Base-by-base conservation (phyloP, 2,888 invertebrate genomes). In the Drosophila robusta region DNA sequence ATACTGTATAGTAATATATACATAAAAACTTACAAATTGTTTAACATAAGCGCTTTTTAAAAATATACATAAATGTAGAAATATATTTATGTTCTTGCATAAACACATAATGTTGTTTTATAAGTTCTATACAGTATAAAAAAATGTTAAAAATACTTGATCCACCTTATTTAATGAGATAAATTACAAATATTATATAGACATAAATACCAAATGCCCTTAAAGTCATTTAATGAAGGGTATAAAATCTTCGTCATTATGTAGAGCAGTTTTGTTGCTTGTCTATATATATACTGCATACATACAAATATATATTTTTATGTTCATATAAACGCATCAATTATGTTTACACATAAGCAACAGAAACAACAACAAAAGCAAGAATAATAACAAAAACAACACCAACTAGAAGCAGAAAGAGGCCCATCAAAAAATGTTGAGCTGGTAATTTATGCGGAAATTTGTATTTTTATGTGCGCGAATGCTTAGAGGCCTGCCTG, bases 401-500 rank as follows among this genome's bases (percentile, higher is more conserved):
- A 50, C 45, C 50, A 34, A 29, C 12, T 11, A 42, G 16, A 47
- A 16, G 24, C 22, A 56, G 34, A 42, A 47, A 44, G 41, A 49
- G 50, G 38, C 38, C 57, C 64, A 69, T 74, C 46, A 68, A 65
- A 73, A 70, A 70, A 67, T 73, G 70, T 86, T 82, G 63, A 85
- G 86, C 77, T 63, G 73, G 73, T 73, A 82, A 88, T 82, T 82
- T 88, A 88, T 86, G 88, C 68, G 77, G 70, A 88, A 83, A 82
- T 87, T 87, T 82, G 80, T 62, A 81, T 75, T 87, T 82, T 87
- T 85, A 82, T 82, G 82, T 70, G 68, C 72, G 62, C 65, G 60
- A 77, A 66, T 69, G 70, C 61, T 80, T 56, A 58, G 73, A 72
- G 78, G 69, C 58, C 61, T 55, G 55, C 46, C 52, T 73, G 60